Evolutionary conservation across 2,797 vertebrate species (phyloP), one percentile per base, ranked within the genome.

Genomic region (Amblyraja radiata): DNA sequence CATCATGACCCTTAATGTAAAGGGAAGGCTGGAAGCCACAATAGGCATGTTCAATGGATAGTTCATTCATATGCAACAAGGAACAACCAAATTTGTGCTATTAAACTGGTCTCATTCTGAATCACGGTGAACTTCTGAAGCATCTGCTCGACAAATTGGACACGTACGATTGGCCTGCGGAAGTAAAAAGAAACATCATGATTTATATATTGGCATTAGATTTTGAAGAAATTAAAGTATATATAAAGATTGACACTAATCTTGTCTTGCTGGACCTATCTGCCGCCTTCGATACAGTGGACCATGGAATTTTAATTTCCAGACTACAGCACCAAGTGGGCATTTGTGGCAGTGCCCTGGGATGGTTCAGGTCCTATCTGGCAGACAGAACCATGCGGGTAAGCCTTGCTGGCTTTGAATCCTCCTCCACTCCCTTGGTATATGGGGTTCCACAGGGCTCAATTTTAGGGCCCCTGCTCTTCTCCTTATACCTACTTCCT

Each of bases 121-220:
- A 97, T 99, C 98, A 95, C 98, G 97, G 95, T 99, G 98, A 94
- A 99, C 97, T 97, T 99, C 98, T 0, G 98, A 99, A 94, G 98
- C 98, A 94, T 99, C 98, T 93, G 98, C 98, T 97, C 98, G 97
- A 95, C 98, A 99, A 95, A 99, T 99, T 0, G 98, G 97, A 95
- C 98, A 99, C 94, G 98, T 99, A 94, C 98, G 97, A 96, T 99
- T 99, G 79, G 98, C 98, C 98, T 99, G 95, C 91, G 95, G 94
- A 91, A 84, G 94, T 0, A 93, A 93, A 73, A 93, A 94, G 71
- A 28, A 93, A 93, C 90, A 93, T 21, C 23, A 71, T 91, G 68
- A 73, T 46, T 54, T 9, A 46, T 73, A 73, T 36, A 6, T 90
- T 10, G 10, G n/a, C 13, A 90, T 21, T 14, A 65, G 13, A 58